Conservation (phyloP, 2,797 vertebrate species). For the Phataginus tricuspis region DNA sequence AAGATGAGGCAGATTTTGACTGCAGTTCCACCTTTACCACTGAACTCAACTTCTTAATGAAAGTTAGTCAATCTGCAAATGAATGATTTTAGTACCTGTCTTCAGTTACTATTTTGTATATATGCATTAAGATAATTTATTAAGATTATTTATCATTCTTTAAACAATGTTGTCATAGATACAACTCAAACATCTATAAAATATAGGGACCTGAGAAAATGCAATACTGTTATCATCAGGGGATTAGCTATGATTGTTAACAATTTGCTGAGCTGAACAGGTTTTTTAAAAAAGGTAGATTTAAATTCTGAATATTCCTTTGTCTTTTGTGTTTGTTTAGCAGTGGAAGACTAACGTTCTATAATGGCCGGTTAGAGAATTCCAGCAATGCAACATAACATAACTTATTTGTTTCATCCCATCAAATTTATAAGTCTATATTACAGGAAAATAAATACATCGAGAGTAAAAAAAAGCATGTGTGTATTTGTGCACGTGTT, state of each 20-base stretch:
- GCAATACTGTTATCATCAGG: neutral
- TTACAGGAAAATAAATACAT: neutral
- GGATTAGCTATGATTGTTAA: neutral
- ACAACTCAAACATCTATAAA: neutral
- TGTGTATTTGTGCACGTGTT: neutral
- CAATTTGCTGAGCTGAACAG: neutral
- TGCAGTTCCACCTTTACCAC: neutral
- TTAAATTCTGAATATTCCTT: constrained; percentile 38
- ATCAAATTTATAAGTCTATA: neutral
- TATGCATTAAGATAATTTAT: neutral
- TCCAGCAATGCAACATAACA: neutral
- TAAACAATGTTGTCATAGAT: neutral
- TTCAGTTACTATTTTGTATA: neutral
- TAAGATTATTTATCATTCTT: neutral
- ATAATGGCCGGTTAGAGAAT: neutral
- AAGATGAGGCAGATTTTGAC: constrained; percentile 14
- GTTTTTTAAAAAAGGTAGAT: neutral
- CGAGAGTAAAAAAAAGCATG: neutral
- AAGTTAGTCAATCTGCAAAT: neutral
- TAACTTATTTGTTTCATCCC: neutral
- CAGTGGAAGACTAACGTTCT: neutral
- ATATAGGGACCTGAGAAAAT: neutral
- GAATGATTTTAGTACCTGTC: neutral
- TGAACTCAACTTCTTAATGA: neutral
- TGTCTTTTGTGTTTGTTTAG: constrained; percentile 21